Base-by-base conservation (phyloP, 2,888 invertebrate species). In the Polyommatus iphigenia region DNA sequence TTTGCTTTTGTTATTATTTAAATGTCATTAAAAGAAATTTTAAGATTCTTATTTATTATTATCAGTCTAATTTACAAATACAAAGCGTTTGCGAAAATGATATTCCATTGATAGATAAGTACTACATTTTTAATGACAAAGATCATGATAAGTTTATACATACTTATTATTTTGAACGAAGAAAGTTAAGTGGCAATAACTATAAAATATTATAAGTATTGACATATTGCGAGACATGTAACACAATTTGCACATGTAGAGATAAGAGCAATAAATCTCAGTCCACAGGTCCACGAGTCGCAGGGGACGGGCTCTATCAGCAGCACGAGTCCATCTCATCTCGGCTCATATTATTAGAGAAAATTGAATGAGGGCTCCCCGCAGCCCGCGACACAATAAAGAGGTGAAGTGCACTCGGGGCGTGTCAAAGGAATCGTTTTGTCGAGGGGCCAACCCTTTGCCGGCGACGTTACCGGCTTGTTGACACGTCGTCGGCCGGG, bases 371-470 rank as follows among this genome's bases (percentile, higher is more conserved):
- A 80, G 59, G 78, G 77, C 82, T 77, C 81, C 78, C 79, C 79
- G 79, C 79, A 78, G 78, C 78, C 78, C 54, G 76, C 78, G 78
- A n/a, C 57, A 78, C 80, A 80, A 81, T 81, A 80, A 80, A 80
- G 81, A 81, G 81, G 80, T 81, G 81, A 82, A 81, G 80, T 81
- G 81, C 82, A 83, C 79, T 81, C 81, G 86, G 86, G 85, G 86
- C 86, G 86, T 86, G 86, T 85, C 87, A 87, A 87, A 89, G 88
- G 85, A 87, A 85, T 86, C 87, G 86, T 88, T 88, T 88, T 84
- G 87, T 85, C 85, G 85, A 57, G 72, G 79, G 81, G 82, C 81
- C 81, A 82, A 82, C 83, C 83, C 83, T 83, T 83, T 79, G 80
- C 75, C 78, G 80, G 79, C 76, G 78, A 54, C 78, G 80, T 81